Evolutionary conservation across 2,113 vertebrate genomes (phyloP).

Genomic region (Psittacus erithacus): DNA sequence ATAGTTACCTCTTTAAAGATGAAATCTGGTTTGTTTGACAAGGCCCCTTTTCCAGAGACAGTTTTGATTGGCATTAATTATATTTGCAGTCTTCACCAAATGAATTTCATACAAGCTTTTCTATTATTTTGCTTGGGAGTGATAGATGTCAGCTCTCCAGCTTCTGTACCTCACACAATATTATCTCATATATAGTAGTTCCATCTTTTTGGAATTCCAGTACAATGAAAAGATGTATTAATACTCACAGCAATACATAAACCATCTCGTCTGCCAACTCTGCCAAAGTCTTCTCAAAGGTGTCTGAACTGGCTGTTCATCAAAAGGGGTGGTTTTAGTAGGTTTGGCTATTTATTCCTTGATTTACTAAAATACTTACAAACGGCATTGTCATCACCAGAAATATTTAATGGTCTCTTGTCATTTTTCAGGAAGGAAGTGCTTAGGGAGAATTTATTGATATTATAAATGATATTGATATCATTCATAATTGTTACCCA

Average conservation of each 20-base stretch:
- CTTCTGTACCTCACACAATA: neutral
- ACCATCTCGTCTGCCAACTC: neutral
- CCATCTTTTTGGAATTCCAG: neutral
- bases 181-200: neutral
- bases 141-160: neutral
- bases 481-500: neutral
- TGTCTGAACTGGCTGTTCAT: neutral
- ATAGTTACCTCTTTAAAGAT: neutral
- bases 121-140: neutral
- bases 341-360: neutral
- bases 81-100: neutral
- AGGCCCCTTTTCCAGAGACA: neutral
- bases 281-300: neutral
- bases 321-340: neutral
- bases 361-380: neutral
- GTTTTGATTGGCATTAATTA: neutral
- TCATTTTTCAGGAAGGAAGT: neutral
- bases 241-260: neutral
- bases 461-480: neutral
- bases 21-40: neutral
- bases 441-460: neutral
- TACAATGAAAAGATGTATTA: neutral
- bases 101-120: neutral
- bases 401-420: neutral
- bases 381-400: neutral